A percentile compares a stretch with the other conserved stretches of the same genome.
Evolutionary conservation across 2,113 vertebrate genomes (phyloP).

Genomic region (Bos indicus): DNA sequence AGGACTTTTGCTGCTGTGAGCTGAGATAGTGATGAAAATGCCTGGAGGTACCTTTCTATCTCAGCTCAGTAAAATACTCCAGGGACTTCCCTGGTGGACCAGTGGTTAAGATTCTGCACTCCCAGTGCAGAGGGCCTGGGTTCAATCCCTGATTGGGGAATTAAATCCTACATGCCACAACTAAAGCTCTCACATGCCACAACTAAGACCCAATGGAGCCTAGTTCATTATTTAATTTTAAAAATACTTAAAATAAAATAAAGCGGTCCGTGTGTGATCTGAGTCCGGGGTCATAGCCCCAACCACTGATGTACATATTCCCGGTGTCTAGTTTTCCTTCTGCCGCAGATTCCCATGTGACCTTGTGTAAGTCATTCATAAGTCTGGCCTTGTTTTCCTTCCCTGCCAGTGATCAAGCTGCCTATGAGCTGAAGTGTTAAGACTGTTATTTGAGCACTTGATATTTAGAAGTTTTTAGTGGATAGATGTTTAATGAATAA

Average conservation of each 20-base stretch:
- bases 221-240: neutral
- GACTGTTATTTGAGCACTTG: neutral
- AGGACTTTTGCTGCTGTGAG: neutral
- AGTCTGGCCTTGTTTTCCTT: neutral
- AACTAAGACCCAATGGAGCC: neutral
- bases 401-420: neutral
- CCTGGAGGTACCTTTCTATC: neutral
- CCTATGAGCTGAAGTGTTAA: neutral
- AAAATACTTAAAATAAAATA: neutral
- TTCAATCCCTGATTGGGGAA: neutral
- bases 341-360: neutral
- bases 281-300: neutral
- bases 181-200: neutral
- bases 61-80: neutral
- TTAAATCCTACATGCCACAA: neutral
- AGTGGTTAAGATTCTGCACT: neutral
- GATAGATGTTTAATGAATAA: neutral
- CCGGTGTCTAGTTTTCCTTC: neutral
- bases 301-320: too few species aligned
- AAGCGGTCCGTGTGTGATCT: accelerated
- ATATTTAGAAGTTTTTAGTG: neutral
- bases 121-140: neutral
- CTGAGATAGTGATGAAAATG: neutral
- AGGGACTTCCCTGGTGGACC: neutral
- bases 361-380: neutral